Base-by-base conservation (phyloP, 2,113 vertebrate species). In the Chaenocephalus aceratus region DNA sequence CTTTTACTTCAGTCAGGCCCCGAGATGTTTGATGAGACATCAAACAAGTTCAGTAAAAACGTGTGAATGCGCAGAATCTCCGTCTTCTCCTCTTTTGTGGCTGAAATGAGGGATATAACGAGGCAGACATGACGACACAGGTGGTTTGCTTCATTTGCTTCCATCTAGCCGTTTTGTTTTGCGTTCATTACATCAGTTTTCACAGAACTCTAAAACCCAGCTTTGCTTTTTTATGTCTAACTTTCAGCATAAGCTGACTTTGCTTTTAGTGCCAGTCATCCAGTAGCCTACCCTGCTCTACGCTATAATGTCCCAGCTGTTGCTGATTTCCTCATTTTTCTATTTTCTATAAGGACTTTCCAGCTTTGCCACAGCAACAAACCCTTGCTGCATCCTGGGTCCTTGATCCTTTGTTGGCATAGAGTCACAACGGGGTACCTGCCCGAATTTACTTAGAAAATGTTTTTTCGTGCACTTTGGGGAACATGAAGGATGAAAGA, bases 271-370 rank as follows among this genome's bases (percentile, higher is more conserved):
- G 80, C 69, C 81, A 83, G 64, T 80, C 87, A 84, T 88, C 5
- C 76, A 61, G 5, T 56, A 34, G 56, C 52, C 80, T 61, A 34
- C 59, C 52, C 80, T 61, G 68, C 63, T 69, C 56, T 65, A 73
- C 53, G 18, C 64, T 67, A 12, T 93, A 79, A 85, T 85, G 82
- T 72, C 68, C 76, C 88, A 92, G 89, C 90, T 93, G 90, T 61
- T 79, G 49, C 57, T 57, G 26, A 87, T 93, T 91, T 92, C 80
- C 72, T 83, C 48, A 60, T 67, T n/a, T 76, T 64, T 82, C 41
- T 75, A 66, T 58, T 66, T 15, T 73, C 1, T 41, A 41, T 61
- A 10, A 72, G 13, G 8, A 46, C 18, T 79, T 70, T 81, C 82
- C 81, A 91, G 67, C 41, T 82, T 85, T 11, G 15, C 65, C 14